Evolutionary conservation across 2,113 vertebrate species (phyloP), one percentile per base, ranked within the genome.

Genomic region (Hymenochirus boettgeri): DNA sequence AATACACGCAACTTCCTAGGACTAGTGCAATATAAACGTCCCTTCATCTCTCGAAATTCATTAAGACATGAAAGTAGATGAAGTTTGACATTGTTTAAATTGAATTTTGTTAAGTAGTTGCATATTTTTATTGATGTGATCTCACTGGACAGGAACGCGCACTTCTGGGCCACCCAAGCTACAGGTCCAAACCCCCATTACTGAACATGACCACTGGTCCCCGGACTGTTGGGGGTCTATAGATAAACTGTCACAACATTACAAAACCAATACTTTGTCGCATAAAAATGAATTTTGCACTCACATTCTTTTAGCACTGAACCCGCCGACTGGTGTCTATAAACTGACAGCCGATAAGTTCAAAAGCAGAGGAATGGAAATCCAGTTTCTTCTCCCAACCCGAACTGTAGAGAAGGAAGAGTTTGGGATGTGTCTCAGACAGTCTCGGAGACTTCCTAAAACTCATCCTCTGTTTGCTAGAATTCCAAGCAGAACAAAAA

Each of bases 341-440:
- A 98, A 98, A 76, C 83, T 96, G 63, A 96, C 81, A 0, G 94
- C 61, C n/a, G 88, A 85, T 65, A 99, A 85, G 77, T 98, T 95
- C 59, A 99, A 83, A 72, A 98, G 33, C 15, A 99, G 57, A 3
- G 84, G 70, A 0, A 80, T n/a, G n/a, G 76, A 64, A 95, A 90
- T 75, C 12, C 0, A 88, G 71, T 73, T 75, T 69, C n/a, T n/a
- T n/a, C 69, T 85, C 75, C 77, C 86, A 61, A 84, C 77, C 71
- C 89, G 69, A 27, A 13, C 19, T 10, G 75, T 65, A 89, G 75
- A 0, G 75, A n/a, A 80, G 50, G 74, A 45, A n/a, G 11, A 1
- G 18, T 52, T 35, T 10, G 47, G 64, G 17, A 59, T 31, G n/a
- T 23, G 27, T 46, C 59, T 56, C 17, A 42, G 52, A 27, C 58